These are phyloP conservation scores for Drosophila ananassae DNA, from an alignment of 1,140 invertebrate species.

Conservation along the genomic window DNA sequence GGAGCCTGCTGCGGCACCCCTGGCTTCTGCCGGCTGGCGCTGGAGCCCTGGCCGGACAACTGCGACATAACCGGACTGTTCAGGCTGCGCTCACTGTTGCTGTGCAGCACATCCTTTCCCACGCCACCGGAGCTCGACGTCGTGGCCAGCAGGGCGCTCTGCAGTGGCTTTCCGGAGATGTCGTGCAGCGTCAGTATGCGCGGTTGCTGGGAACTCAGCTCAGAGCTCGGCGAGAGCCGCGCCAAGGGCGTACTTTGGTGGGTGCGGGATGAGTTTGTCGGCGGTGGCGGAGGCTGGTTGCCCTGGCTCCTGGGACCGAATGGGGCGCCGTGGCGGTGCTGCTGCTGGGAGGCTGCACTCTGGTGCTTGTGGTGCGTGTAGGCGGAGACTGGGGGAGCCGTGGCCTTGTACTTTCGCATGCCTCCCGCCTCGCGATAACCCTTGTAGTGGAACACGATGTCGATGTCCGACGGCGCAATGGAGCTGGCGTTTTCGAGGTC, in stretches of 20 bases:
- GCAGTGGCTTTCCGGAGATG: slow-evolving; percentile 95
- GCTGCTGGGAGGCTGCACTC: slow-evolving; percentile 85
- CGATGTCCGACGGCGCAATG: slow-evolving; percentile 98
- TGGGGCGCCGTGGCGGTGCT: slow-evolving; percentile 88
- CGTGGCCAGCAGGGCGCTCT: slow-evolving; percentile 93
- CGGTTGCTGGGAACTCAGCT: slow-evolving; percentile 95
- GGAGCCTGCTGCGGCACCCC: slow-evolving; percentile 87
- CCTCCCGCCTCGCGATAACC: slow-evolving; percentile 92
- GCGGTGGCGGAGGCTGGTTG: slow-evolving; percentile 86
- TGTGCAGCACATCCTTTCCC: slow-evolving; percentile 92
- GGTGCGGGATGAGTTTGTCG: slow-evolving; percentile 87
- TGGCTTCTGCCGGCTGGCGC: slow-evolving; percentile 87
- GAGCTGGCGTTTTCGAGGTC: slow-evolving; percentile 98
- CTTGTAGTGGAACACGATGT: slow-evolving; percentile 98
- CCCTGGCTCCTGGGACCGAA: slow-evolving; percentile 88
- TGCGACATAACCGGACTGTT: slow-evolving; percentile 96
- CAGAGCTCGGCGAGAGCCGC: slow-evolving; percentile 94
- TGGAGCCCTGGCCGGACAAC: slow-evolving; percentile 92
- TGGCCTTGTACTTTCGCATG: slow-evolving; percentile 93
- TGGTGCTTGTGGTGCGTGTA: slow-evolving; percentile 92
- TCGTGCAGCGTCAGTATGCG: slow-evolving; percentile 96
- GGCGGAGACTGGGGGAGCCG: slow-evolving; percentile 88
- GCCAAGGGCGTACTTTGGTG: slow-evolving; percentile 95
- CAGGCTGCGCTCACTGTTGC: slow-evolving; percentile 94
- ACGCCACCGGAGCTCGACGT: slow-evolving; percentile 93